These are phyloP conservation scores for Paradisaea rubra DNA, from an alignment of 2,113 vertebrate species.

Conservation along the genomic window DNA sequence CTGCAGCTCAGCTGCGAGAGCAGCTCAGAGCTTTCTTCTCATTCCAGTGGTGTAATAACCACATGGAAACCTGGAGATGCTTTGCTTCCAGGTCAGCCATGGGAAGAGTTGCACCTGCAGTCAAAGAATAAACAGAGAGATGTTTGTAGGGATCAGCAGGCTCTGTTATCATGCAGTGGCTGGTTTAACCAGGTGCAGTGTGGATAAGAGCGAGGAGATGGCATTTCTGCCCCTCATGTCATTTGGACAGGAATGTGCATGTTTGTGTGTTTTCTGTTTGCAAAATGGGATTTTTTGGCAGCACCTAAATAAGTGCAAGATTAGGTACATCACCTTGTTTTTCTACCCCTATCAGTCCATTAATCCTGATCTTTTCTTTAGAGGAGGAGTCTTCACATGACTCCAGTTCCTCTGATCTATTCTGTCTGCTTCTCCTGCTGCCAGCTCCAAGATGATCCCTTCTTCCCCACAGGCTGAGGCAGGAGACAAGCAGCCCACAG, in stretches of 20 bases:
- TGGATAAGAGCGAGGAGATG: not conserved
- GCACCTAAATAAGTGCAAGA: not conserved
- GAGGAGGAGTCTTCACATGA: not conserved
- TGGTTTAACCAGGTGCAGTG: not conserved
- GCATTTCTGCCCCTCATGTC: not conserved
- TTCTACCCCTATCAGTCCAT: not conserved
- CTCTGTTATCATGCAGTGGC: not conserved
- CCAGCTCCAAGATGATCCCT: not conserved
- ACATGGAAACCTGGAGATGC: not conserved
- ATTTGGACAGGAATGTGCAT: not conserved
- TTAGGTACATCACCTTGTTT: not conserved
- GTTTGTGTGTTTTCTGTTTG: not conserved
- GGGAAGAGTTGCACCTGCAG: not conserved
- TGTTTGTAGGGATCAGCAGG: not conserved
- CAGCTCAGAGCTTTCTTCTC: not conserved
- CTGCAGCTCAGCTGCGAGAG: not conserved
- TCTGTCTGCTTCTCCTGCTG: not conserved
- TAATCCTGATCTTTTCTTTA: not conserved
- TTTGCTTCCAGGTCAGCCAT: not conserved
- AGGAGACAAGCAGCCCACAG: not conserved
- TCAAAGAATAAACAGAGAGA: not conserved
- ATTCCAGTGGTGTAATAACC: not conserved
- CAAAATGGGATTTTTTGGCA: not conserved
- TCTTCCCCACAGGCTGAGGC: not conserved
- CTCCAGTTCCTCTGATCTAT: not conserved